Conservation (phyloP, 2,113 vertebrate species). For the Pluvialis apricaria region DNA sequence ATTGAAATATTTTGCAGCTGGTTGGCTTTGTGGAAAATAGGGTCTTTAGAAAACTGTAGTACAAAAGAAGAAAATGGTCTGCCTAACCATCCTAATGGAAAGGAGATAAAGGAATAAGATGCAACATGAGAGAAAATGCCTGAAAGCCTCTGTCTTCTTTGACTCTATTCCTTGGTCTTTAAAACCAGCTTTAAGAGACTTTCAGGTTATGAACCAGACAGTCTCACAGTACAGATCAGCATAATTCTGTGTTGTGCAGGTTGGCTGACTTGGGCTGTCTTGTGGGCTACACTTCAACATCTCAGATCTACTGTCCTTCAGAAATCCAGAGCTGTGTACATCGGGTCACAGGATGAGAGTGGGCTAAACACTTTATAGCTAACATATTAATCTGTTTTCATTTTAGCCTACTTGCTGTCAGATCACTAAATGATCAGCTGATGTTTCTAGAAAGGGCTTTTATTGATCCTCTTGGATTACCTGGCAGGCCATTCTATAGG, state of each 20-base stretch:
- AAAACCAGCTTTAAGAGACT: neutral
- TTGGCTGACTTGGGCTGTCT: neutral
- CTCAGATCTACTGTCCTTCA: neutral
- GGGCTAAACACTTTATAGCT: neutral
- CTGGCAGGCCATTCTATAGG: slow-evolving; percentile 92
- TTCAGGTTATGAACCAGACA: neutral
- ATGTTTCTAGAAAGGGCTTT: slow-evolving; percentile 95
- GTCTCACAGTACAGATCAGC: neutral
- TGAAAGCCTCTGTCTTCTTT: neutral
- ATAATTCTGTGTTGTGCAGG: neutral
- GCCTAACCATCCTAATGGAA: neutral
- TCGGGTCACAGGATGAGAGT: neutral
- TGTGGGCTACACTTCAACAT: neutral
- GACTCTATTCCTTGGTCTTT: neutral
- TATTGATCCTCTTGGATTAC: slow-evolving; percentile 91
- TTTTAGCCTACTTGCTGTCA: slow-evolving; percentile 67
- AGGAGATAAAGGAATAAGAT: neutral
- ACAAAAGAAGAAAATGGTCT: neutral
- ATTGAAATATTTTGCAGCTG: neutral
- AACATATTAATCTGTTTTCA: neutral
- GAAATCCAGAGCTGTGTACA: neutral
- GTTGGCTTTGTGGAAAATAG: neutral
- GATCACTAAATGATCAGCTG: slow-evolving; percentile 88
- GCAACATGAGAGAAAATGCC: neutral
- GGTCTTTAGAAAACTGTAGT: neutral